phyloP scores from a whole-genome alignment of 2,888 invertebrate species.

The Bibio marci region DNA sequence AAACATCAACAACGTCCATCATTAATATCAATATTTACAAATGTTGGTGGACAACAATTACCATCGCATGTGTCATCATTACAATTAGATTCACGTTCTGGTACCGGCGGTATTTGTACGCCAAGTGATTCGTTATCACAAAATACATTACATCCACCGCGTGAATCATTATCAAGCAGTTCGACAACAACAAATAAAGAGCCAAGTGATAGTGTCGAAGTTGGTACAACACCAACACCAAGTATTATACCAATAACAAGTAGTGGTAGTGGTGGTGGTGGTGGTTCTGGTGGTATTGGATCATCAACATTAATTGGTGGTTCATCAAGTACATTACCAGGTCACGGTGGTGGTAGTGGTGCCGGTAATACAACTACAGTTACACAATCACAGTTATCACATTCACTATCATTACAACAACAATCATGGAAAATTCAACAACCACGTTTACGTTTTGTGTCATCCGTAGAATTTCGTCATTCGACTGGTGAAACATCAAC shows the following conservation, averaged over 20 bases:
- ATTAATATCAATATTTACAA: slow-evolving; percentile 48
- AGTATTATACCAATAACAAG: not conserved
- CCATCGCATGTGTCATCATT: slow-evolving; percentile 24
- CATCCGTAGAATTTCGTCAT: slow-evolving; percentile 64
- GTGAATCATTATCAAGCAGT: slow-evolving; percentile 41
- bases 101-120: slow-evolving; percentile 28
- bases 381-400: slow-evolving; percentile 29
- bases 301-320: slow-evolving; percentile 13
- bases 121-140: slow-evolving; percentile 30
- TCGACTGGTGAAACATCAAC: slow-evolving; percentile 64
- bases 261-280: not conserved
- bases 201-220: slow-evolving; percentile 26
- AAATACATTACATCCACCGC: slow-evolving; percentile 29
- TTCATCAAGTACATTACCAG: not conserved
- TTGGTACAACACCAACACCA: slow-evolving; percentile 7
- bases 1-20: slow-evolving; percentile 46
- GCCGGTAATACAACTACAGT: slow-evolving; percentile 17
- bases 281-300: slow-evolving; percentile 13
- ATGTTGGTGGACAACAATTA: slow-evolving; percentile 32
- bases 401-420: slow-evolving; percentile 28
- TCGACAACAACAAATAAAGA: slow-evolving; percentile 33
- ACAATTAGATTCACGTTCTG: slow-evolving; percentile 28
- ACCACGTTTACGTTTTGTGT: slow-evolving; percentile 63
- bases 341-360: slow-evolving; percentile 16
- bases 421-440: slow-evolving; percentile 28